Evolutionary conservation across 2,113 vertebrate genomes (phyloP).

Genomic region (Madoqua kirkii): DNA sequence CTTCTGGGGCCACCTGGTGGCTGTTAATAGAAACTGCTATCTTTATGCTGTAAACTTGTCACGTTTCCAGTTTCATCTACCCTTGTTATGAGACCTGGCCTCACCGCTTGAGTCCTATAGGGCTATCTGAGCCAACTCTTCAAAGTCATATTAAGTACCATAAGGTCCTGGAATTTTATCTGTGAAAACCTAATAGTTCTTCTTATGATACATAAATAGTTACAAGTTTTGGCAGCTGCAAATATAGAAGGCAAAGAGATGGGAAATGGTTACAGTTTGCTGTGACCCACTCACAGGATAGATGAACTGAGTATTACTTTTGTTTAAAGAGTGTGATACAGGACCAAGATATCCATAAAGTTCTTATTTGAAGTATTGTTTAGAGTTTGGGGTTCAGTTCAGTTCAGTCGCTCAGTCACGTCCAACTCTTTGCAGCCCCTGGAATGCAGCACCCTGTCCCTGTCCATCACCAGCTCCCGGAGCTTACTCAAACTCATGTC

Average conservation of each 20-base stretch:
- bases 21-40: background rate
- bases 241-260: background rate
- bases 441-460: background rate
- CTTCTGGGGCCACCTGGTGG: background rate
- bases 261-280: background rate
- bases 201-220: background rate
- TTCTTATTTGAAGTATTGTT: background rate
- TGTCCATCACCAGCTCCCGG: background rate
- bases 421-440: background rate
- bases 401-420: background rate
- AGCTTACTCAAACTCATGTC: background rate
- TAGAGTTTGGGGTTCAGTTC: background rate
- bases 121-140: background rate
- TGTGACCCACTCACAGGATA: background rate
- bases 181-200: background rate
- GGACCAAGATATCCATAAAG: background rate
- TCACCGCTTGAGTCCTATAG: background rate
- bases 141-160: background rate
- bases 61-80: background rate
- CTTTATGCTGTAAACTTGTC: background rate
- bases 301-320: background rate
- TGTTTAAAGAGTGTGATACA: background rate
- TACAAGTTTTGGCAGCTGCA: background rate
- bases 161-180: background rate
- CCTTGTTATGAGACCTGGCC: background rate